Conservation (phyloP, 2,113 vertebrate genomes). For the Symphodus melops region DNA sequence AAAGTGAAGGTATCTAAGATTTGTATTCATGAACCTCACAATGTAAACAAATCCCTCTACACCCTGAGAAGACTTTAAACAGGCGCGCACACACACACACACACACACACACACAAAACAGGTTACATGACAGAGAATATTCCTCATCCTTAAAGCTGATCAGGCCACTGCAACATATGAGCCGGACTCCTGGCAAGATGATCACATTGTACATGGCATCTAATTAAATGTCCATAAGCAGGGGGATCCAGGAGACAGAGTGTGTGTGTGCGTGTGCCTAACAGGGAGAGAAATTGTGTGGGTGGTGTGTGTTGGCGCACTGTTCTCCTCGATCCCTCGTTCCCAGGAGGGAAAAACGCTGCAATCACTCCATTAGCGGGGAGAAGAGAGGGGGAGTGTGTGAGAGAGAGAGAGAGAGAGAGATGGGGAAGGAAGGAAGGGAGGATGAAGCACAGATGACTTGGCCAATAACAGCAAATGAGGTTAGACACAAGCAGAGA, state of each 20-base stretch:
- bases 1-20: not conserved
- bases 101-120: slow-evolving; percentile 16
- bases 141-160: slow-evolving; percentile 60
- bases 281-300: slow-evolving; percentile 18
- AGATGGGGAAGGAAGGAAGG: slow-evolving; percentile 29
- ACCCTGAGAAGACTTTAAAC: slow-evolving; percentile 24
- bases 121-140: slow-evolving; percentile 57
- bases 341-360: slow-evolving; percentile 74
- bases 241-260: slow-evolving; percentile 57
- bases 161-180: slow-evolving; percentile 57
- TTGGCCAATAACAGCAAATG: slow-evolving; percentile 84
- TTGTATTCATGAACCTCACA: slow-evolving; percentile 17
- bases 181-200: slow-evolving; percentile 73
- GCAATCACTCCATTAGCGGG: slow-evolving; percentile 84
- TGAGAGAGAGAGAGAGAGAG: slow-evolving; percentile 19
- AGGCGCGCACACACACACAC: not conserved
- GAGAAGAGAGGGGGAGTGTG: slow-evolving; percentile 22
- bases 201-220: slow-evolving; percentile 81
- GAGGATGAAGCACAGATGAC: slow-evolving; percentile 77
- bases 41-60: slow-evolving; percentile 21
- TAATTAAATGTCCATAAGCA: slow-evolving; percentile 83
- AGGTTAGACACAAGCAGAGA: slow-evolving; percentile 77
- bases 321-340: slow-evolving; percentile 62
- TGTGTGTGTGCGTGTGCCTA: slow-evolving; percentile 13
- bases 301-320: slow-evolving; percentile 32